A percentile compares a stretch with the other conserved stretches of the same genome.
phyloP scores from a whole-genome alignment of 2,888 invertebrate species.

The Sesia bembeciformis region DNA sequence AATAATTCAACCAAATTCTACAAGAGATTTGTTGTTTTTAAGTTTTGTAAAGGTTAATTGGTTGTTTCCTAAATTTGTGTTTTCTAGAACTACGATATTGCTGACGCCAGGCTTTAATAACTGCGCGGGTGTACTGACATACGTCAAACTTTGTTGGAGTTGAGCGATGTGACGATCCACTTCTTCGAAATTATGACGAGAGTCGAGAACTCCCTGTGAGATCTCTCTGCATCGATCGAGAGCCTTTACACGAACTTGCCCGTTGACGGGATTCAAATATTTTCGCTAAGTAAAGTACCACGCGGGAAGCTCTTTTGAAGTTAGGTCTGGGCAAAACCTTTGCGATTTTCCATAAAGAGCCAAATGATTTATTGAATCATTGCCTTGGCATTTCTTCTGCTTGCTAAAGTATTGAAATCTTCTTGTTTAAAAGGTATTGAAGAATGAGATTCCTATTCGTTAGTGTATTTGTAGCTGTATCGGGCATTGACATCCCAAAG shows the following conservation, averaged over 20 bases:
- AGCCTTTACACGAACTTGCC: conserved; percentile 26
- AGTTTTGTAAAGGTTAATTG: no score
- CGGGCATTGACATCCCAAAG: no score
- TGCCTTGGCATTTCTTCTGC: no score
- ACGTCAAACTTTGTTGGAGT: background rate
- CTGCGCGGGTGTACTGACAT: background rate
- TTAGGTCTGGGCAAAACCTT: conserved; percentile 27
- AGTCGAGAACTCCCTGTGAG: background rate
- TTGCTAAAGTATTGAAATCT: no score
- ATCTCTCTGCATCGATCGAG: conserved; percentile 32
- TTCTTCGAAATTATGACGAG: background rate
- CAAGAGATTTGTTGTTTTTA: no score
- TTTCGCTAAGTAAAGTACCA: conserved; percentile 45
- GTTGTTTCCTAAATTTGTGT: no score
- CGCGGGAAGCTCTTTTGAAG: conserved; percentile 37
- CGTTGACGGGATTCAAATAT: conserved; percentile 54
- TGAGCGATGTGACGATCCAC: background rate
- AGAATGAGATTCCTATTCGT: no score
- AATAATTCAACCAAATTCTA: no score
- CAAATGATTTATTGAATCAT: background rate
- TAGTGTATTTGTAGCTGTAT: no score
- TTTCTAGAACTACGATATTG: no score
- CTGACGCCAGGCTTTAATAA: background rate
- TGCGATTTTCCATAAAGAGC: conserved; percentile 22
- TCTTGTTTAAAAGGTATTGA: no score